Conservation (phyloP, 2,888 invertebrate species). For the Rhogogaster chlorosoma region DNA sequence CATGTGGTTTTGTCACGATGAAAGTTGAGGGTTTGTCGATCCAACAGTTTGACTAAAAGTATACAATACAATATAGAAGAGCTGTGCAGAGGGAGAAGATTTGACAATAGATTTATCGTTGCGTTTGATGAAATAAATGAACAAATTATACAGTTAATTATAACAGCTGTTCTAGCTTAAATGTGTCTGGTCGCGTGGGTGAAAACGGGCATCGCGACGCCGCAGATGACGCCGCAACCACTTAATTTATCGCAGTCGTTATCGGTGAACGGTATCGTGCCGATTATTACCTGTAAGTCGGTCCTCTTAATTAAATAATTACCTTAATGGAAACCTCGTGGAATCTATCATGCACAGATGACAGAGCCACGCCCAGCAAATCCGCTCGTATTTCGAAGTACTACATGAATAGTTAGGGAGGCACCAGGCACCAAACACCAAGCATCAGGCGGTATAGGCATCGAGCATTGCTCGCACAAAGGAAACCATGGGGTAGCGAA, state of each 20-base stretch:
- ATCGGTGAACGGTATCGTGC: slow-evolving; percentile 69
- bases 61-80: slow-evolving; percentile 16
- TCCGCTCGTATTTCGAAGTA: slow-evolving; percentile 50
- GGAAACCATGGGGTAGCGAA: slow-evolving; percentile 74
- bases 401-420: slow-evolving; percentile 39
- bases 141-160: slow-evolving; percentile 46
- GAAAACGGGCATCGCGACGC: slow-evolving; percentile 6
- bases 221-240: slow-evolving; percentile 44
- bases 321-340: slow-evolving; percentile 71
- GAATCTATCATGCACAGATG: slow-evolving; percentile 52
- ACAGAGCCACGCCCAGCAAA: slow-evolving; percentile 42
- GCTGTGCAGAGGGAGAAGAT: not conserved
- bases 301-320: slow-evolving; percentile 65
- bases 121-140: slow-evolving; percentile 25
- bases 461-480: slow-evolving; percentile 59
- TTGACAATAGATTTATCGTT: slow-evolving; percentile 31
- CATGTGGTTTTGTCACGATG: slow-evolving; percentile 40
- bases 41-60: slow-evolving; percentile 3
- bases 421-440: slow-evolving; percentile 34
- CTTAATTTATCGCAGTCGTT: slow-evolving; percentile 69
- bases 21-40: slow-evolving; percentile 12
- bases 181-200: not conserved
- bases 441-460: slow-evolving; percentile 40
- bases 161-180: slow-evolving; percentile 38
- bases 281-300: slow-evolving; percentile 54